Percentiles rank a stretch among this genome's conserved stretches.
Evolutionary conservation across 2,113 vertebrate genomes (phyloP).

Genomic region (Hyperopisus bebe): DNA sequence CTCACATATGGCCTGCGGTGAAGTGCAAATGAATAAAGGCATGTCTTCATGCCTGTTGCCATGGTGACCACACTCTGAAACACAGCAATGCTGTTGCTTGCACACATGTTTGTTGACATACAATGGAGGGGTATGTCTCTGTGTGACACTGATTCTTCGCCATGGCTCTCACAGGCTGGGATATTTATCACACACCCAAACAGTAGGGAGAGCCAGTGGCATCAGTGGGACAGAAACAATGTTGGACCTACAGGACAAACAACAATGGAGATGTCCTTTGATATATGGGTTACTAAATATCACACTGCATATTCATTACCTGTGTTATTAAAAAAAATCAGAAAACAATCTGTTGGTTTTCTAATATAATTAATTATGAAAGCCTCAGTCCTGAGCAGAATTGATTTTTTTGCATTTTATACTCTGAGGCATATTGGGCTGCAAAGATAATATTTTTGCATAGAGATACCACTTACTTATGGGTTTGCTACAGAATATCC

Average conservation of each 20-base stretch:
- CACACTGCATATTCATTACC: neutral
- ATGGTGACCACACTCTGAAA: neutral
- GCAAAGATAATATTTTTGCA: neutral
- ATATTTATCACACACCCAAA: neutral
- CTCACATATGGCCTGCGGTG: neutral
- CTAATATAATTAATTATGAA: neutral
- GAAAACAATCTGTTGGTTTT: neutral
- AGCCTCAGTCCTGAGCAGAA: neutral
- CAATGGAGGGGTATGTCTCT: neutral
- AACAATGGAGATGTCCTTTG: neutral
- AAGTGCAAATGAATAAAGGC: slow-evolving; percentile 5
- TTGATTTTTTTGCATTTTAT: neutral
- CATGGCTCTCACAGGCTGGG: neutral
- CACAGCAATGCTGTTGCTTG: neutral
- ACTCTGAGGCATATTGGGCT: neutral
- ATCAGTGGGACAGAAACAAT: neutral
- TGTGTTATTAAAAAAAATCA: neutral
- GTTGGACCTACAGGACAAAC: neutral
- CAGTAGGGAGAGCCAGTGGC: neutral
- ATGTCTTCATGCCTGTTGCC: slow-evolving; percentile 6
- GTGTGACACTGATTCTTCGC: neutral
- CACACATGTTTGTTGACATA: neutral
- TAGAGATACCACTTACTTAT: neutral
- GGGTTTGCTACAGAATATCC: neutral
- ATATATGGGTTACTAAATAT: neutral